Evolutionary conservation across 2,888 invertebrate genomes (phyloP), one percentile per base, ranked within the genome.

Genomic region (Mantis religiosa): DNA sequence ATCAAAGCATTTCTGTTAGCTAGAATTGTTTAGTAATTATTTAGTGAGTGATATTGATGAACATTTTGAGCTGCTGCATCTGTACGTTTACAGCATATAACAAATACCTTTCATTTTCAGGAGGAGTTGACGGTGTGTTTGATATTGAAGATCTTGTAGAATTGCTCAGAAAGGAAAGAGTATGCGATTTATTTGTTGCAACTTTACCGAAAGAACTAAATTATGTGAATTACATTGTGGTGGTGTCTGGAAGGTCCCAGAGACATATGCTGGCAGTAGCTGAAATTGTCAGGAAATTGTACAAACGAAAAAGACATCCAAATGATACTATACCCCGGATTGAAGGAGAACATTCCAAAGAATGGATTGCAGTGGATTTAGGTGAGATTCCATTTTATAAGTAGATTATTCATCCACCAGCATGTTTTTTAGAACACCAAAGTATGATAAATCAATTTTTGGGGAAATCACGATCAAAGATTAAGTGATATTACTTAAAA

Each of bases 351-450:
- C 93, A 95, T 87, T 96, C 96, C 20, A 95, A 95, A 87, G 96
- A 97, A 91, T 99, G 98, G 98, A 95, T 97, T 93, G 98, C 98
- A 28, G 92, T 99, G 92, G 98, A 99, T 94, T 94, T 98, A 94
- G 98, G 98, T 97, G 94, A 90, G 89, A 90, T 84, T 84, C 25
- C 54, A 71, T 20, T 0, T 71, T 20, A 71, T 41, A 71, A 71
- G 20, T 71, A 71, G 15, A 71, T 71, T 41, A 41, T 41, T 41
- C 34, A 7, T 34, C 34, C 34, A 34, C 7, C 34, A 34, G 34
- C 34, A 34, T 34, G 34, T 7, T 34, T 34, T 30, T 30, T 3
- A 30, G n/a, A n/a, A n/a, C n/a, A n/a, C n/a, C n/a, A n/a, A n/a
- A n/a, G n/a, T n/a, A n/a, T n/a, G n/a, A n/a, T n/a, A n/a, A n/a